Percentiles rank a stretch among this genome's conserved stretches.
These are phyloP conservation scores for Phodopus roborovskii DNA, from an alignment of 2,113 vertebrate genomes.

Conservation along the genomic window DNA sequence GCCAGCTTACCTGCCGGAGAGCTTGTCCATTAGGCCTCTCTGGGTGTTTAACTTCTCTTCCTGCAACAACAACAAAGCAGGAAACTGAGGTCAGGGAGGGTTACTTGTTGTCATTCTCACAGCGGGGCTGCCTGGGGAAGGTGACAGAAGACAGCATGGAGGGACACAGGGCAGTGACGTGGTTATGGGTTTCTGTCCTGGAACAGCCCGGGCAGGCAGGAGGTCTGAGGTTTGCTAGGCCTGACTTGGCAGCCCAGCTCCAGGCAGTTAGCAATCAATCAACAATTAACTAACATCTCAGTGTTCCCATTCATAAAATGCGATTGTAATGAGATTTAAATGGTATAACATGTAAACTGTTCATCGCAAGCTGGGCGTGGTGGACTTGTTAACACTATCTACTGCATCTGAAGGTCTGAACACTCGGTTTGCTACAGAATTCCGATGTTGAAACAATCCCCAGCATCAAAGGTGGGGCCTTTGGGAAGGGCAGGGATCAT, in stretches of 20 bases:
- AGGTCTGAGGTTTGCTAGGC: background rate
- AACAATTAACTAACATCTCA: background rate
- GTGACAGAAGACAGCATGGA: background rate
- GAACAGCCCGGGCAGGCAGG: background rate
- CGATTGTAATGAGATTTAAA: constrained; percentile 26
- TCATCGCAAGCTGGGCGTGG: background rate
- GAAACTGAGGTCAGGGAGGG: constrained; percentile 54
- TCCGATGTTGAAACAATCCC: background rate
- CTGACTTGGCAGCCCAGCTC: background rate
- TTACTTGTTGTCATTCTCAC: background rate
- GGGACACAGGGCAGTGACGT: accelerated
- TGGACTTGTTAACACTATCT: background rate
- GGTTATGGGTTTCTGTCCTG: background rate
- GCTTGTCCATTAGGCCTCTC: constrained; percentile 73
- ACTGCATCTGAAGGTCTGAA: background rate
- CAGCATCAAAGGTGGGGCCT: background rate
- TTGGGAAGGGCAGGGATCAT: background rate
- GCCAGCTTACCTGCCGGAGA: constrained; percentile 74
- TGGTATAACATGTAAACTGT: background rate
- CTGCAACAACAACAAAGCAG: constrained; percentile 78
- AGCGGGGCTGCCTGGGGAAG: accelerated
- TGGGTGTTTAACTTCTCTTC: constrained; percentile 70
- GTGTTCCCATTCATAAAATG: constrained; percentile 34
- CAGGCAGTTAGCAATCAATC: background rate
- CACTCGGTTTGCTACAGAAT: background rate